Evolutionary conservation across 2,797 vertebrate species (phyloP).

Genomic region (Coracias cyanogaster): DNA sequence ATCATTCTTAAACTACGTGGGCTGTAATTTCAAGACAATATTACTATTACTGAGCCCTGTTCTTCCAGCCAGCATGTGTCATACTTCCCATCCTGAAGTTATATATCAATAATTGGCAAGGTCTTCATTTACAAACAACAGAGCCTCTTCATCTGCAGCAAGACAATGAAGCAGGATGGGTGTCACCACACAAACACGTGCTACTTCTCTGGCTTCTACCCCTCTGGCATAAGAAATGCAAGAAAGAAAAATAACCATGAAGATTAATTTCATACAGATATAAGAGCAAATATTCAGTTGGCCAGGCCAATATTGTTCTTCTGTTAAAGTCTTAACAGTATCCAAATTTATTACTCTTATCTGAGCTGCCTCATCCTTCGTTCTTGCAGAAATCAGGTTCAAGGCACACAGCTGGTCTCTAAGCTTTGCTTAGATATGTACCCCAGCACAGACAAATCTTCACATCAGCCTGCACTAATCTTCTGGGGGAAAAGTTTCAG

Average conservation of each 20-base stretch:
- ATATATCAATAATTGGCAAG: slow-evolving; percentile 25
- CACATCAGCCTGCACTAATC: not conserved
- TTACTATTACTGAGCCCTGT: slow-evolving; percentile 29
- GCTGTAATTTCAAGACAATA: slow-evolving; percentile 59
- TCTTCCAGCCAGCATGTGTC: slow-evolving; percentile 28
- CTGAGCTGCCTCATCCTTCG: slow-evolving; percentile 1
- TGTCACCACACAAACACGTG: not conserved
- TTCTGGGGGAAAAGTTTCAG: not conserved
- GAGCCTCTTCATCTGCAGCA: not conserved
- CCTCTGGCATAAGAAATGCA: not conserved
- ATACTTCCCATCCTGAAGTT: slow-evolving; percentile 19
- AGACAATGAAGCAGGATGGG: not conserved
- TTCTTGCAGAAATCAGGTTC: slow-evolving; percentile 28
- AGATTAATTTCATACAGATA: slow-evolving; percentile 16
- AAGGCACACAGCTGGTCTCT: not conserved
- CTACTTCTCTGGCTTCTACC: not conserved
- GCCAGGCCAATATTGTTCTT: slow-evolving; percentile 62
- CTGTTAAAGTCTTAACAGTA: slow-evolving; percentile 56
- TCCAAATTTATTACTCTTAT: slow-evolving; percentile 50
- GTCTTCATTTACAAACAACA: slow-evolving; percentile 31
- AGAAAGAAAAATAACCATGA: not conserved
- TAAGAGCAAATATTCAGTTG: slow-evolving; percentile 32
- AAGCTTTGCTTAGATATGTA: not conserved
- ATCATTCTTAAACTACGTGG: slow-evolving; percentile 62
- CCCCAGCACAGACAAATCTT: not conserved